A percentile compares a stretch with the other conserved stretches of the same genome.
Conservation (phyloP, 2,888 invertebrate genomes). For the Drosophila phalerata region DNA sequence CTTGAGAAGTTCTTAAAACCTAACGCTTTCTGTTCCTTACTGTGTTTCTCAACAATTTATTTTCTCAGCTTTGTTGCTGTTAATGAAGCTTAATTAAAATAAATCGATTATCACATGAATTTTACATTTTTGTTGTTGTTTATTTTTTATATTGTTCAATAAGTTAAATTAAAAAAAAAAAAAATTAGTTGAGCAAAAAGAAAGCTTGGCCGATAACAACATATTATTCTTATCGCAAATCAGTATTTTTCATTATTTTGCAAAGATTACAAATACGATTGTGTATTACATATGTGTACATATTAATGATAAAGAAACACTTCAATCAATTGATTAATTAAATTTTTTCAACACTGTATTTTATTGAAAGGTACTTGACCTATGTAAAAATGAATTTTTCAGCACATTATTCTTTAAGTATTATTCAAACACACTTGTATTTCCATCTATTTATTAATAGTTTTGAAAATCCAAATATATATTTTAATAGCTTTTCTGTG, state of each 20-base stretch:
- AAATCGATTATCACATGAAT: background rate
- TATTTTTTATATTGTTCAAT: background rate
- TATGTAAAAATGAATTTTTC: background rate
- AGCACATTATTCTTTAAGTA: background rate
- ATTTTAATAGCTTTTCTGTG: background rate
- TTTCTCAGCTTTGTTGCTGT: background rate
- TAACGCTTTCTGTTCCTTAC: background rate
- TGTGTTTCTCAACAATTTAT: background rate
- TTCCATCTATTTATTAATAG: background rate
- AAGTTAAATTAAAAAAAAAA: background rate
- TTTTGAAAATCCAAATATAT: background rate
- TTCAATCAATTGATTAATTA: background rate
- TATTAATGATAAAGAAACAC: background rate
- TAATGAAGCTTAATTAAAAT: background rate
- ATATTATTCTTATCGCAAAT: slow-evolving; percentile 16
- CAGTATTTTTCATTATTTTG: slow-evolving; percentile 1
- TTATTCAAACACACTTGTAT: background rate
- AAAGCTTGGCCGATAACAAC: slow-evolving; percentile 1
- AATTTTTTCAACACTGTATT: background rate
- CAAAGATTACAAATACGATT: background rate
- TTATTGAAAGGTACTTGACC: background rate
- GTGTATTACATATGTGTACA: background rate
- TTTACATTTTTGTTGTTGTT: background rate
- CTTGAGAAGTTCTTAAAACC: background rate
- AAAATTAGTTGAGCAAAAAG: background rate